Conservation (phyloP, 2,797 vertebrate species). For the Bufotes viridis region DNA sequence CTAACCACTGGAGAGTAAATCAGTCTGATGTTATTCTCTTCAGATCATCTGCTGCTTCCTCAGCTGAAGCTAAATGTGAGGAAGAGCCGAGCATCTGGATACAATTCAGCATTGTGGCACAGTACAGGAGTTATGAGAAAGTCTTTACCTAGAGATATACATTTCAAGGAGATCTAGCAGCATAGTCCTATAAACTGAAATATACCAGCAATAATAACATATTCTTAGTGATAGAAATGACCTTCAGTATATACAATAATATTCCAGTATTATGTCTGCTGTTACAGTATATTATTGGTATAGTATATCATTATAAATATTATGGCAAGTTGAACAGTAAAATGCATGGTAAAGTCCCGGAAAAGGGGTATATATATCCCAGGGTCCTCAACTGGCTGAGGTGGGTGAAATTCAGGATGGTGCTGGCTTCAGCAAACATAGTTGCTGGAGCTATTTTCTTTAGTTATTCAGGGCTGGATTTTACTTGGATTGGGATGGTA, state of each 20-base stretch:
- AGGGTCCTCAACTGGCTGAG: no score
- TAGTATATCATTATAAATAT: no score
- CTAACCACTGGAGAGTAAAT: slow-evolving; percentile 57
- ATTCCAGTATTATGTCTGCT: not conserved
- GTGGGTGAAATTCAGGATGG: no score
- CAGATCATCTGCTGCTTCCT: slow-evolving; percentile 61
- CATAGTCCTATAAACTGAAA: not conserved
- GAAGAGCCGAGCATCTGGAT: slow-evolving; percentile 54
- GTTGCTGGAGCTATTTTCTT: no score
- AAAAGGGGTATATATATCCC: no score
- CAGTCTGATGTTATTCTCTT: slow-evolving; percentile 58
- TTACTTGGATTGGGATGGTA: no score
- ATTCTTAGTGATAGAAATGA: not conserved
- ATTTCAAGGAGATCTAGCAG: not conserved
- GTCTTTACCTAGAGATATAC: not conserved
- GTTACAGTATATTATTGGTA: not conserved
- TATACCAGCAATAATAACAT: not conserved
- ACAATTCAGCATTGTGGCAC: slow-evolving; percentile 29
- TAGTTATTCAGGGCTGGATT: no score
- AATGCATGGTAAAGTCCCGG: no score
- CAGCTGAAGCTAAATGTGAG: slow-evolving; percentile 54
- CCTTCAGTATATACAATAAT: not conserved
- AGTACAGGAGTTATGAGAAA: not conserved
- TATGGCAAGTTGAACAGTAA: no score
- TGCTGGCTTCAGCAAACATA: no score